Evolutionary conservation across 1,140 invertebrate species (phyloP).

Genomic region (Drosophila eugracilis): DNA sequence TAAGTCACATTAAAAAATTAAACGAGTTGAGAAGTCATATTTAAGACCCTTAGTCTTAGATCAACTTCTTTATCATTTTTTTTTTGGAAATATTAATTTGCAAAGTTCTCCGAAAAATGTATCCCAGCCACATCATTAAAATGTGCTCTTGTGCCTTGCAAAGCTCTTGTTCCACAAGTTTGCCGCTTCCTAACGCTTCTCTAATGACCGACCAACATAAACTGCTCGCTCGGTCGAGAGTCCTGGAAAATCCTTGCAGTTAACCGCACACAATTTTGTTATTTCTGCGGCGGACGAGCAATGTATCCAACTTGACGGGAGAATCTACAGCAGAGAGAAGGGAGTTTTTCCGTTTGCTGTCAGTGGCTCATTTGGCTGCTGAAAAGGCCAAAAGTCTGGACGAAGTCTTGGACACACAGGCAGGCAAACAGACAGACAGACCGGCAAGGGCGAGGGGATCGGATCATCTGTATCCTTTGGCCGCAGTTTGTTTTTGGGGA

Average conservation of each 20-base stretch:
- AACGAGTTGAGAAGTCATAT: too few species aligned
- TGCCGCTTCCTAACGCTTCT: slow-evolving; percentile 20
- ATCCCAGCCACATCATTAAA: slow-evolving; percentile 27
- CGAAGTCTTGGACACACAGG: slow-evolving; percentile 21
- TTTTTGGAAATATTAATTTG: background rate
- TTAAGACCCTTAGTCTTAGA: too few species aligned
- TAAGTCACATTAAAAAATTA: background rate
- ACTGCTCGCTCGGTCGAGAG: slow-evolving; percentile 2
- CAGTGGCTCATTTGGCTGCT: slow-evolving; percentile 69
- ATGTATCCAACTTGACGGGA: slow-evolving; percentile 61
- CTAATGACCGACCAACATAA: slow-evolving; percentile 34
- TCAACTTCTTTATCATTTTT: too few species aligned
- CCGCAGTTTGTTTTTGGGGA: slow-evolving; percentile 67
- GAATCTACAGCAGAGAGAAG: slow-evolving; percentile 27
- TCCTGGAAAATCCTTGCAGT: slow-evolving; percentile 51
- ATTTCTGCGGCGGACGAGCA: slow-evolving; percentile 62
- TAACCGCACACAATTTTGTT: slow-evolving; percentile 70
- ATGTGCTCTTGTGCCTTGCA: slow-evolving; percentile 17
- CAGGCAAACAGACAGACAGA: background rate
- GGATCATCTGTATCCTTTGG: slow-evolving; percentile 42
- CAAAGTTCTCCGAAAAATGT: background rate
- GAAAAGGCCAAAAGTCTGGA: slow-evolving; percentile 45
- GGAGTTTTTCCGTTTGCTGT: slow-evolving; percentile 51
- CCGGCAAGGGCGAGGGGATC: background rate
- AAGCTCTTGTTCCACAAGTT: slow-evolving; percentile 24